These are phyloP conservation scores for Crypturellus tataupa DNA, from an alignment of 2,797 vertebrate species.

Conservation along the genomic window DNA sequence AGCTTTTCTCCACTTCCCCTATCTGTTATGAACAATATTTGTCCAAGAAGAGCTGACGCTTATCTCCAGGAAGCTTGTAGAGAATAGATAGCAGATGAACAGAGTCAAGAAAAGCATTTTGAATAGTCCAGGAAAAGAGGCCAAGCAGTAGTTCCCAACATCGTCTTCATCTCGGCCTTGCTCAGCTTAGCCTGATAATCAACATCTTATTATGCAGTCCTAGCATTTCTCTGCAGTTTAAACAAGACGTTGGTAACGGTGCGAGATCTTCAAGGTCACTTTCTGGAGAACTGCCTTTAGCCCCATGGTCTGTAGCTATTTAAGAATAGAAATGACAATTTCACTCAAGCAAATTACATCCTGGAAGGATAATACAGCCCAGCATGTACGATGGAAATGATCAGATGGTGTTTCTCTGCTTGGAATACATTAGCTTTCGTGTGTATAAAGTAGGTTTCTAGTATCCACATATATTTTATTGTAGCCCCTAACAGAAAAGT, in stretches of 20 bases:
- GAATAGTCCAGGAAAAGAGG: background rate
- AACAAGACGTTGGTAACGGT: background rate
- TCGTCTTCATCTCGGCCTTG: background rate
- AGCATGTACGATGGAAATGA: constrained; percentile 27
- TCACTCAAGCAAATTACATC: constrained; percentile 39
- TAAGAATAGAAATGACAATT: constrained; percentile 64
- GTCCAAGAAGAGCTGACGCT: constrained; percentile 1
- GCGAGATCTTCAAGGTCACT: constrained; percentile 62
- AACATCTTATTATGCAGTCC: constrained; percentile 61
- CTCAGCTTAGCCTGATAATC: constrained; percentile 43
- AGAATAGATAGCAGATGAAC: background rate
- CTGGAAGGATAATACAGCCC: constrained; percentile 1
- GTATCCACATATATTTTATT: background rate
- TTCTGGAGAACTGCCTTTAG: constrained; percentile 40
- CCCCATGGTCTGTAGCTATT: background rate
- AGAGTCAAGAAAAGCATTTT: background rate
- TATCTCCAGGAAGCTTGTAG: constrained; percentile 38
- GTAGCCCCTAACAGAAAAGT: background rate
- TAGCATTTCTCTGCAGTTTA: constrained; percentile 37
- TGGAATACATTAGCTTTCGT: background rate
- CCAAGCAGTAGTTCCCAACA: background rate
- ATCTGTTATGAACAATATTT: constrained; percentile 48
- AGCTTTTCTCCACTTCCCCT: background rate
- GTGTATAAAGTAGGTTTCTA: background rate
- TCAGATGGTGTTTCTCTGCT: background rate